Evolutionary conservation across 2,888 invertebrate genomes (phyloP).

Genomic region (Rotaria socialis): DNA sequence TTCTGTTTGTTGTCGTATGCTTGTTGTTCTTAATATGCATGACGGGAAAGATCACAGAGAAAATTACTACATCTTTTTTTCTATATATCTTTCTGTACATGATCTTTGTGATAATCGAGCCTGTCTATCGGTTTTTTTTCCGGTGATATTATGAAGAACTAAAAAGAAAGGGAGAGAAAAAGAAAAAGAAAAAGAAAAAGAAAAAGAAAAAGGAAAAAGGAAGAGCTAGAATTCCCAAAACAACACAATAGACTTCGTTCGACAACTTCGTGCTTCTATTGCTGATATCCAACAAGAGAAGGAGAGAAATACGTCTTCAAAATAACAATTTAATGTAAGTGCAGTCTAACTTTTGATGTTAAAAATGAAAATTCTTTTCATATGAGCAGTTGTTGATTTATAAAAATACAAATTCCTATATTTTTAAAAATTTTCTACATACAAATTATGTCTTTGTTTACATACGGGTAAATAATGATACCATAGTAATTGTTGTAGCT

Average conservation of each 20-base stretch:
- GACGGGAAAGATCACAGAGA: background rate
- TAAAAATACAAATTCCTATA: too few species aligned
- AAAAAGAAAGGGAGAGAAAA: background rate
- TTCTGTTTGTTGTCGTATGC: background rate
- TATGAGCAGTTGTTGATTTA: background rate
- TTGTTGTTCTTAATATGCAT: background rate
- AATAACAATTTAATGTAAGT: background rate
- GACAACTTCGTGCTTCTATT: background rate
- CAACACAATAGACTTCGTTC: conserved; percentile 10
- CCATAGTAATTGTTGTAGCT: background rate
- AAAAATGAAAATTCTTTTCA: background rate
- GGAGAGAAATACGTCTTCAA: background rate
- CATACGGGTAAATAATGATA: background rate
- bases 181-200: background rate
- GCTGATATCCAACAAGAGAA: background rate
- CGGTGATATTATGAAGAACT: background rate
- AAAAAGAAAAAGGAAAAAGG: background rate
- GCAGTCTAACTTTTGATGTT: background rate
- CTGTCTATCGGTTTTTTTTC: background rate
- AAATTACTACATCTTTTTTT: background rate
- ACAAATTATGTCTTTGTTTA: background rate
- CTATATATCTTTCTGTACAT: background rate
- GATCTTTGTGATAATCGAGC: background rate
- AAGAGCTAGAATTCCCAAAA: background rate
- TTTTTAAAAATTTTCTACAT: background rate